phyloP scores from a whole-genome alignment of 2,797 vertebrate species.

The Cyclura pinguis region DNA sequence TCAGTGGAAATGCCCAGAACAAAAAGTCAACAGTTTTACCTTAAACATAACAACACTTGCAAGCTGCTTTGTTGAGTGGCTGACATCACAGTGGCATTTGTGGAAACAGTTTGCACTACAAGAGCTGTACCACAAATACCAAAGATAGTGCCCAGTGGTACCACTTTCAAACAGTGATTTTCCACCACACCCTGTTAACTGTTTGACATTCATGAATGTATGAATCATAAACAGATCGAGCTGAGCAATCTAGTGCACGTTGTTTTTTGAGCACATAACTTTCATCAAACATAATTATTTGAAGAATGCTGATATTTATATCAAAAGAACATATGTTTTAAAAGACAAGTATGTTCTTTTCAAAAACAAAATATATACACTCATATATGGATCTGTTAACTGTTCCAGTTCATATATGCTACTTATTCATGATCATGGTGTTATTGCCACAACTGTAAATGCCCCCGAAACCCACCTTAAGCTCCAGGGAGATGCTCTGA shows the following conservation, averaged over 20 bases:
- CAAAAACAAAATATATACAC: neutral
- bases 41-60: neutral
- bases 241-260: neutral
- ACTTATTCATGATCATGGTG: too few species aligned
- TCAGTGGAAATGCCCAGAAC: conserved; percentile 38
- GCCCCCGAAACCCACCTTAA: too few species aligned
- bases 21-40: conserved; percentile 41
- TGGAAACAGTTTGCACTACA: neutral
- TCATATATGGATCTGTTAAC: too few species aligned
- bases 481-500: too few species aligned
- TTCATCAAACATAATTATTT: neutral
- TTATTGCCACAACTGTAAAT: too few species aligned
- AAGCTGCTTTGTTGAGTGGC: neutral
- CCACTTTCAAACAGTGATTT: neutral
- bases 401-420: too few species aligned
- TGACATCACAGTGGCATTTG: conserved; percentile 16
- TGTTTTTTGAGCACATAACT: neutral
- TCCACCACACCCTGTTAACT: neutral
- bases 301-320: neutral
- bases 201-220: neutral
- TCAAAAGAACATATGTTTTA: neutral
- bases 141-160: neutral
- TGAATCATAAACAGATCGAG: neutral
- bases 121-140: neutral
- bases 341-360: neutral